phyloP scores from a whole-genome alignment of 2,888 invertebrate species.

The Cryptocephalus moraei region DNA sequence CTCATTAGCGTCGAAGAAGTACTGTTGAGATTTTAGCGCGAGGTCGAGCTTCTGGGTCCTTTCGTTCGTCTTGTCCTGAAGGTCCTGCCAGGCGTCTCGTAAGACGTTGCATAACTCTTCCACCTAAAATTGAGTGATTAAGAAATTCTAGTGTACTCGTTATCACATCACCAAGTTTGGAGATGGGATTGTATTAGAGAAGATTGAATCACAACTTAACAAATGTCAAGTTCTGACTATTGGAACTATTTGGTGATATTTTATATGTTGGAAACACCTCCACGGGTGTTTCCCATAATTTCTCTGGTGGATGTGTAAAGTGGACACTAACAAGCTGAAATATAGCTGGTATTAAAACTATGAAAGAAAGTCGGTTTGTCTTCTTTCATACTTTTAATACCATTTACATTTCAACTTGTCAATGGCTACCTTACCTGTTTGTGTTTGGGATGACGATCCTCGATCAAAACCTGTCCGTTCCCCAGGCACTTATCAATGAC shows the following conservation, averaged over 20 bases:
- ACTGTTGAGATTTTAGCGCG: constrained; percentile 83
- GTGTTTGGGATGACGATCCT: constrained; percentile 69
- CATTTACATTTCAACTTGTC: not conserved
- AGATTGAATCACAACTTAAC: no score
- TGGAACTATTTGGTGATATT: no score
- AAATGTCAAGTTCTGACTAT: not conserved
- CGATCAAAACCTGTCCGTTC: constrained; percentile 66
- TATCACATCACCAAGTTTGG: no score
- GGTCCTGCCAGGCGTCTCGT: constrained; percentile 61
- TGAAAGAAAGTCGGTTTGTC: no score
- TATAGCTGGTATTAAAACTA: not conserved
- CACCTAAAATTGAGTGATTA: constrained; percentile 49
- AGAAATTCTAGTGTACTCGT: not conserved
- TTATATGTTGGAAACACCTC: no score
- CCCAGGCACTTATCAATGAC: constrained; percentile 73
- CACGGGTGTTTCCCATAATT: no score
- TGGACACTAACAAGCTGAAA: not conserved
- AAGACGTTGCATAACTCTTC: constrained; percentile 63
- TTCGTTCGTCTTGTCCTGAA: constrained; percentile 59
- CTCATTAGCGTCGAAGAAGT: constrained; percentile 82
- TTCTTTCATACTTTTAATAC: no score
- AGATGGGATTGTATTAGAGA: no score
- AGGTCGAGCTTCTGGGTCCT: constrained; percentile 72
- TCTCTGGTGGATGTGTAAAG: no score
- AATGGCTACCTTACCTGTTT: constrained; percentile 47